Percentiles rank a stretch among this genome's conserved stretches.
Conservation (phyloP, 2,113 vertebrate genomes). For the Larimichthys polyactis region DNA sequence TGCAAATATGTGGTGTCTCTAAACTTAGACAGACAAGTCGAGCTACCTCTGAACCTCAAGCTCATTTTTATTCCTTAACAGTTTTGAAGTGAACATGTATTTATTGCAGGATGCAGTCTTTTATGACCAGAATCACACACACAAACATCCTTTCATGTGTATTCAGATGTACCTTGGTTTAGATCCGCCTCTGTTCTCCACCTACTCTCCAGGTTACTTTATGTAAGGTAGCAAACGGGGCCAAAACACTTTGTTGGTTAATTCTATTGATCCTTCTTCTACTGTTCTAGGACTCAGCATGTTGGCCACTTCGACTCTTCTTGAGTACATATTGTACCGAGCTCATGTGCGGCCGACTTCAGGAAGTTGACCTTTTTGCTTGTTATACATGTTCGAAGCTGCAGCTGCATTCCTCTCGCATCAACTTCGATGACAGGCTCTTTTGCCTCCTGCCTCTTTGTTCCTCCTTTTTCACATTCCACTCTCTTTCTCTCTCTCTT, state of each 20-base stretch:
- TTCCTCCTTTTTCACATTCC: slow-evolving; percentile 43
- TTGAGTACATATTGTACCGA: neutral
- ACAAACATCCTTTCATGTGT: neutral
- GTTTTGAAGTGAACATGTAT: neutral
- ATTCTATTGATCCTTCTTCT: neutral
- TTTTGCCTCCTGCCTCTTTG: neutral
- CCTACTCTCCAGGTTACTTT: slow-evolving; percentile 7
- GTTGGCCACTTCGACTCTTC: neutral
- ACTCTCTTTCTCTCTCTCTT: neutral
- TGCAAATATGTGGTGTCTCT: neutral
- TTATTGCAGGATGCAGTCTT: neutral
- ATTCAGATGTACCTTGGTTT: neutral
- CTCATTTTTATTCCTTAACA: neutral
- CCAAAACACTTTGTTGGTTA: neutral
- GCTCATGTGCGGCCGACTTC: slow-evolving; percentile 36
- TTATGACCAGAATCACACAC: neutral
- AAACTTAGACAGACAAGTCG: neutral
- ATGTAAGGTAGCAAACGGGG: slow-evolving; percentile 5
- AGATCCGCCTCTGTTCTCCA: slow-evolving; percentile 10
- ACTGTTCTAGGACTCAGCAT: neutral
- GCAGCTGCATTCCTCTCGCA: slow-evolving; percentile 70
- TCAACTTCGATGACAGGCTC: slow-evolving; percentile 45
- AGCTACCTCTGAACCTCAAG: neutral
- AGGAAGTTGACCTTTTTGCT: slow-evolving; percentile 56
- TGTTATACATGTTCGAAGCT: slow-evolving; percentile 70